phyloP scores from a whole-genome alignment of 2,113 vertebrate species.

The Hiodon tergisus region DNA sequence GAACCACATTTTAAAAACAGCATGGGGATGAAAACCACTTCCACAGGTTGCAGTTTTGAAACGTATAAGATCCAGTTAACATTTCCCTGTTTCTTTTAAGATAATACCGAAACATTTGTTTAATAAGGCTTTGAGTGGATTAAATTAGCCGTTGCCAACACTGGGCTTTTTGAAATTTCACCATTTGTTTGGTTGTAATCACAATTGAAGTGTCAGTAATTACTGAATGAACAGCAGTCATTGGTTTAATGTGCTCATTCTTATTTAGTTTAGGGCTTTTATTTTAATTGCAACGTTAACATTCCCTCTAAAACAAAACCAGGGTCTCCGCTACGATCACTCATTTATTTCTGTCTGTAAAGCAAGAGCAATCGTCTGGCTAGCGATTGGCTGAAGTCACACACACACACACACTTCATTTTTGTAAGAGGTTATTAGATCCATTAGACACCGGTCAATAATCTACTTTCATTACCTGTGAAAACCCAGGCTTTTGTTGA shows the following conservation, averaged over 20 bases:
- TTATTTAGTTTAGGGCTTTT: slow-evolving; percentile 34
- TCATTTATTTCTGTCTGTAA: slow-evolving; percentile 28
- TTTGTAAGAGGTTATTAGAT: slow-evolving; percentile 13
- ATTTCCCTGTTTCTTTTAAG: slow-evolving; percentile 28
- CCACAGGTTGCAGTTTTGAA: no score
- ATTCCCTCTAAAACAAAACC: slow-evolving; percentile 41
- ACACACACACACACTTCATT: no score
- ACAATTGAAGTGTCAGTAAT: slow-evolving; percentile 37
- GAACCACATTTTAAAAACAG: no score
- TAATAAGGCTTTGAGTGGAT: slow-evolving; percentile 18
- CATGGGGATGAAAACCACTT: no score
- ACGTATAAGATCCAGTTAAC: neutral
- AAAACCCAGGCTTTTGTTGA: neutral
- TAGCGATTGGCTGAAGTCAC: no score
- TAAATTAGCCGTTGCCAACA: slow-evolving; percentile 25
- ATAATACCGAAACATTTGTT: slow-evolving; percentile 26
- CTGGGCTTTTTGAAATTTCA: slow-evolving; percentile 26
- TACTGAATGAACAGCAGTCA: slow-evolving; percentile 35
- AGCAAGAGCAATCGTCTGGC: slow-evolving; percentile 22
- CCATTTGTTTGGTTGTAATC: slow-evolving; percentile 32
- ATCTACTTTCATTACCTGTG: neutral
- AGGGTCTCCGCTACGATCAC: slow-evolving; percentile 39
- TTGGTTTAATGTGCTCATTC: slow-evolving; percentile 42
- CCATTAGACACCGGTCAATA: slow-evolving; percentile 8
- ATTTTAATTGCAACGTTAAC: slow-evolving; percentile 40